Conservation (phyloP, 2,797 vertebrate species). For the Pangasius larnaudii region DNA sequence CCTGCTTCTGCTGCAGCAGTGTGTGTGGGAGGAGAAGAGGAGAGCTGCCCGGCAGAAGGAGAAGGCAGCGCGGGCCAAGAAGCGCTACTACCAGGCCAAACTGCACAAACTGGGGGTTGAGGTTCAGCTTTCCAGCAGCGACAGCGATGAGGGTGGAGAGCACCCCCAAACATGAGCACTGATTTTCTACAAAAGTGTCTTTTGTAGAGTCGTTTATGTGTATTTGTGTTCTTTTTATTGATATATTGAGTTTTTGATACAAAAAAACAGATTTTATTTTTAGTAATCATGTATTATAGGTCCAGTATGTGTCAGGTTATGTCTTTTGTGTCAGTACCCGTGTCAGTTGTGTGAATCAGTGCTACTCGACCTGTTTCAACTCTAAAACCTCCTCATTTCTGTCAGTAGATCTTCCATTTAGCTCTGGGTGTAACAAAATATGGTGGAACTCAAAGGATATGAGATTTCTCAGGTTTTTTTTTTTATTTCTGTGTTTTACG, state of each 20-base stretch:
- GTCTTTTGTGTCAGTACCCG: constrained; percentile 18
- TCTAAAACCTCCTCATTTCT: constrained; percentile 23
- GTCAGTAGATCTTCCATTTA: constrained; percentile 37
- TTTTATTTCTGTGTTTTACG: constrained; percentile 10
- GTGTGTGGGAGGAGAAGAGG: constrained; percentile 75
- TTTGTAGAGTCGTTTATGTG: constrained; percentile 44
- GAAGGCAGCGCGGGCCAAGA: constrained; percentile 77
- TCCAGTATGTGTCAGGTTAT: neutral
- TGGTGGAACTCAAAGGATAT: constrained; percentile 11
- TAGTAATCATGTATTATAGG: constrained; percentile 26
- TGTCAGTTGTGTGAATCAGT: constrained; percentile 27
- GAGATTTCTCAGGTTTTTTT: constrained; percentile 36
- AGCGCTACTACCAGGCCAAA: constrained; percentile 77
- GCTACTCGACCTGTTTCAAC: constrained; percentile 22
- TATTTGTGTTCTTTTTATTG: constrained; percentile 22
- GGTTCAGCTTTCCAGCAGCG: constrained; percentile 66
- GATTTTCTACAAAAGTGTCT: constrained; percentile 39
- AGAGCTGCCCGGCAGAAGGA: constrained; percentile 72
- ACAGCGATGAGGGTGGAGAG: constrained; percentile 65
- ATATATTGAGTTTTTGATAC: constrained; percentile 34
- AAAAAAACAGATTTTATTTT: constrained; percentile 50
- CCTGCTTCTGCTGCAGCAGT: constrained; percentile 75
- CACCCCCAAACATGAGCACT: constrained; percentile 31
- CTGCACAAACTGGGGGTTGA: constrained; percentile 72
- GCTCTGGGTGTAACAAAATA: constrained; percentile 27